Evolutionary conservation across 2,888 invertebrate species (phyloP), one percentile per base, ranked within the genome.

Genomic region (Lycia hirtaria): DNA sequence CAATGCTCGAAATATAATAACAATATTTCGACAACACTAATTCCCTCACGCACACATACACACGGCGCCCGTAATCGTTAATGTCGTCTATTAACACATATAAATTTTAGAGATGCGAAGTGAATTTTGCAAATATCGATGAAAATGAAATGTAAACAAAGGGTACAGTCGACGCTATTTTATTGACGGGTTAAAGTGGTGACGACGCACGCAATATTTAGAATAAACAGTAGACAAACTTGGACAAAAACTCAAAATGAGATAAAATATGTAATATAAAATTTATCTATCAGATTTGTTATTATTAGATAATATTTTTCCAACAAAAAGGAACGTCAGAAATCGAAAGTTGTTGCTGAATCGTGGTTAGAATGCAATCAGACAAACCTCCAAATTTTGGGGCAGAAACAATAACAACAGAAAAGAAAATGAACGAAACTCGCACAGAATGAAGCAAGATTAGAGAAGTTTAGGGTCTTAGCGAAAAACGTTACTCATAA

Each of bases 71-170:
- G 71, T 78, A 73, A 80, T 80, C 80, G 75, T 85, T 87, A 83
- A 77, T 78, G 73, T 66, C 67, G 67, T 78, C 76, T 82, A 85
- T 84, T 85, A 84, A 75, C 85, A 81, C 73, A 77, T 79, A 76
- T 80, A 81, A 81, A 78, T 82, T n/a, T 81, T 81, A 78, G 85
- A 77, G 83, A 80, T 78, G 83, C 68, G 75, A 80, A 77, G 75
- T 76, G 76, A 76, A 80, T 76, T 76, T 80, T 75, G 75, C 76
- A 77, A 80, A 76, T 83, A 82, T 84, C 83, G 84, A 84, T 84
- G 78, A 69, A 81, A 81, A 78, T 75, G 81, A 69, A 81, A 78
- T 73, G 81, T 76, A 85, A 83, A 85, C 82, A 84, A 57, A 68
- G 64, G 66, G 64, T 67, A 65, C 69, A 57, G 49, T 47, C 57